phyloP scores from a whole-genome alignment of 37 sponge, comb jelly and placozoan genomes.

The Diacarnus erythraeanus region DNA sequence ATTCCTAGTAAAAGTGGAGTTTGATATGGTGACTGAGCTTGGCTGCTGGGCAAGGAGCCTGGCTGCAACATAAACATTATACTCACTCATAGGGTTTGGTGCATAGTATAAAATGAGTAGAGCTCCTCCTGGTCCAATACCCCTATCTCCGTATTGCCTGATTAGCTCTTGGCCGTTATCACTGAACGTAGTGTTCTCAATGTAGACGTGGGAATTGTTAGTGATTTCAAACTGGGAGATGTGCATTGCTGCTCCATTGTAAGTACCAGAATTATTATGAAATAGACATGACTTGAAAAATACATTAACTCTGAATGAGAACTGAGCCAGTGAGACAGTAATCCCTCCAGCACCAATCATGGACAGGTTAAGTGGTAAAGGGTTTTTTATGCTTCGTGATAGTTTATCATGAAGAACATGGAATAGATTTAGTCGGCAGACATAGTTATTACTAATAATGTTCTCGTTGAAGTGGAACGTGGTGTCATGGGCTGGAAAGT shows the following conservation, averaged over 20 bases:
- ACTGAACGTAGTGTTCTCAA: slow-evolving; percentile 19
- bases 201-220: slow-evolving; percentile 8
- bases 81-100: background rate
- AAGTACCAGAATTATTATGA: slow-evolving; percentile 18
- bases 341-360: slow-evolving; percentile 52
- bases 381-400: background rate
- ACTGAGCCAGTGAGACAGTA: slow-evolving; percentile 31
- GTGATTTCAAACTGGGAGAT: slow-evolving; percentile 21
- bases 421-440: slow-evolving; percentile 16
- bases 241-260: slow-evolving; percentile 26
- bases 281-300: slow-evolving; percentile 7
- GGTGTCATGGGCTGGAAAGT: background rate
- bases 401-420: background rate
- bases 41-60: background rate
- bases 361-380: background rate
- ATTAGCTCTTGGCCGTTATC: slow-evolving; percentile 7
- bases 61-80: background rate
- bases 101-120: background rate
- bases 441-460: slow-evolving; percentile 13
- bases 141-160: background rate
- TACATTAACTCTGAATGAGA: background rate
- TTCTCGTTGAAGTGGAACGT: slow-evolving; percentile 1
- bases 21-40: background rate
- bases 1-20: background rate
- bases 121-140: background rate